A percentile compares a stretch with the other conserved stretches of the same genome.
Evolutionary conservation across 1,140 invertebrate genomes (phyloP).

Genomic region (Microplitis mediator): DNA sequence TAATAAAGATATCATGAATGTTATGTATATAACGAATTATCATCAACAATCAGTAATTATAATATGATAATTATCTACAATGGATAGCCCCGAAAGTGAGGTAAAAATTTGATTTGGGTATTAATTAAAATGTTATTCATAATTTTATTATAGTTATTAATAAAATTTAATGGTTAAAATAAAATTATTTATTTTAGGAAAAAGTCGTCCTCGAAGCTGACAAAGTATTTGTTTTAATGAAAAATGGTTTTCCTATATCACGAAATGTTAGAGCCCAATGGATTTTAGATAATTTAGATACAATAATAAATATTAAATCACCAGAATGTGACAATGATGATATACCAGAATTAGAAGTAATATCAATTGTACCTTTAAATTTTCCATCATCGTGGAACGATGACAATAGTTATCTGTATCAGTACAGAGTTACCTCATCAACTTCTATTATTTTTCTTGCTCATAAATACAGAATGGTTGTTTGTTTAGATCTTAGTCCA

Average conservation of each 20-base stretch:
- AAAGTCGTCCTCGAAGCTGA: slow-evolving; percentile 67
- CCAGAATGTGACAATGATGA: slow-evolving; percentile 52
- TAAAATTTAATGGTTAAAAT: neutral
- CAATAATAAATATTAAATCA: slow-evolving; percentile 63
- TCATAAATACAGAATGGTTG: slow-evolving; percentile 73
- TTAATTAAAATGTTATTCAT: too few species aligned
- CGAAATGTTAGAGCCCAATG: slow-evolving; percentile 77
- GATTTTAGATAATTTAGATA: slow-evolving; percentile 75
- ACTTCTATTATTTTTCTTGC: slow-evolving; percentile 64
- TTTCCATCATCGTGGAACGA: slow-evolving; percentile 59
- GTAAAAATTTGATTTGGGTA: neutral
- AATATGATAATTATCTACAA: slow-evolving; percentile 5
- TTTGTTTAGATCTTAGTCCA: slow-evolving; percentile 82
- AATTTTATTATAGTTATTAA: neutral
- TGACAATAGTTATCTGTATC: slow-evolving; percentile 63
- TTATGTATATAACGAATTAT: neutral
- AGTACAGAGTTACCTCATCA: slow-evolving; percentile 62
- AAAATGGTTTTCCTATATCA: slow-evolving; percentile 76
- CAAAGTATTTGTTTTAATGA: slow-evolving; percentile 74
- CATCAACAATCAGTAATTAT: neutral
- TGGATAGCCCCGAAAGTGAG: slow-evolving; percentile 20
- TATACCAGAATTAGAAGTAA: slow-evolving; percentile 66
- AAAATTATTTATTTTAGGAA: slow-evolving; percentile 39
- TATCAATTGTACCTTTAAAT: slow-evolving; percentile 69
- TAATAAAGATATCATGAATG: neutral